Base-by-base conservation (phyloP, 2,888 invertebrate genomes). In the Ecliptopera silaceata region DNA sequence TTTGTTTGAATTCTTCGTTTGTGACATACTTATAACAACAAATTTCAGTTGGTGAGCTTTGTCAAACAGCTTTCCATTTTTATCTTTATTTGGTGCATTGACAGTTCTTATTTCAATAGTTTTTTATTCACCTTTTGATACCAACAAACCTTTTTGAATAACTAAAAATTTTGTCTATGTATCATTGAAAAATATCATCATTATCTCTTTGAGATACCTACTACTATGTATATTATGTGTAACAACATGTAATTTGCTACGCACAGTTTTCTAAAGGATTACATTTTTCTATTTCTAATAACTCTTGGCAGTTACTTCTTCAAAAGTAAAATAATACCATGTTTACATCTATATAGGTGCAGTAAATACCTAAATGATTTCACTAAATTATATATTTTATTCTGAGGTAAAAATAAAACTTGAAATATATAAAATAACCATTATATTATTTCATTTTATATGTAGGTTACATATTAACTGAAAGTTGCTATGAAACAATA, bases 21-120 rank as follows among this genome's bases (percentile, higher is more conserved):
- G 66, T 86, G 89, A 90, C 91, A 91, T 91, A 86, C 84, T 88
- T 83, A 71, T 76, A 83, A 89, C 89, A 85, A 84, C 81, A 82
- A 91, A 89, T 91, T 90, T 91, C 86, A 88, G 78, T 82, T 78
- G 81, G 80, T 79, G 75, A 82, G 73, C 79, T 81, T 85, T 86
- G 86, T 88, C 86, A 87, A 88, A 88, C 81, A 75, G 74, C 80
- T 84, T 82, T 82, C 77, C 82, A 84, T 86, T 87, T 86, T 85
- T 82, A 75, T 80, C 76, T 78, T 77, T 77, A 74, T 67, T 66
- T 63, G 63, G 71, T 71, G 63, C 59, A 62, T 67, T 85, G 86
- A 86, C 83, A 80, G 73, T 85, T 86, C 83, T 71, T 80, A 82
- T 85, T 84, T 85, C 72, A 77, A 79, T 75, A 69, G 74, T 69